Conservation (phyloP, 2,113 vertebrate species). For the Pagrus major region DNA sequence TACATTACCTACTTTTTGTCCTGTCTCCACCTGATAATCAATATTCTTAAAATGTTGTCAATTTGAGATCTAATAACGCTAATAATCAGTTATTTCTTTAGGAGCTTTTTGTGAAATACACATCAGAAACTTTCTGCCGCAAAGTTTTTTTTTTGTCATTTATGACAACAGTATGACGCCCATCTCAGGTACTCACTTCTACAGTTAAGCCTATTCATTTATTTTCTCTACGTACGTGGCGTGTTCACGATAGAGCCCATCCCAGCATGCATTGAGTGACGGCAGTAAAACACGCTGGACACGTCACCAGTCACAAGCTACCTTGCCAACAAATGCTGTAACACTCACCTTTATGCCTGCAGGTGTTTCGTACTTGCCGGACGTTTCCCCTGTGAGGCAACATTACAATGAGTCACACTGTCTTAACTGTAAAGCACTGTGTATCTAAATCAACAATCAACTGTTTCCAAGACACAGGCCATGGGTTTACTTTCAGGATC, state of each 20-base stretch:
- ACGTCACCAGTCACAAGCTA: background rate
- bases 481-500: background rate
- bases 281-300: background rate
- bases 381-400: background rate
- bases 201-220: background rate
- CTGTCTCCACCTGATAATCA: too few relatives aligned
- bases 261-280: background rate
- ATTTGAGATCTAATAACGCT: too few relatives aligned
- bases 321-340: background rate
- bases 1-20: too few relatives aligned
- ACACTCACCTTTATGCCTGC: background rate
- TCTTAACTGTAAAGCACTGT: background rate
- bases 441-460: background rate
- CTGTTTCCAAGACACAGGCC: background rate
- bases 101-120: too few relatives aligned
- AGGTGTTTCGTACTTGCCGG: background rate
- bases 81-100: too few relatives aligned
- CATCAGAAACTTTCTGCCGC: too few relatives aligned
- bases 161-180: background rate
- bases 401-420: constrained; percentile 43
- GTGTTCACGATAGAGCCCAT: background rate
- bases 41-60: too few relatives aligned
- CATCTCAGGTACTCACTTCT: background rate
- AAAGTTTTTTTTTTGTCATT: too few relatives aligned
- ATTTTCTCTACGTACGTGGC: background rate